Evolutionary conservation across 2,888 invertebrate species (phyloP), one percentile per base, ranked within the genome.

Genomic region (Diplazon laetatorius): DNA sequence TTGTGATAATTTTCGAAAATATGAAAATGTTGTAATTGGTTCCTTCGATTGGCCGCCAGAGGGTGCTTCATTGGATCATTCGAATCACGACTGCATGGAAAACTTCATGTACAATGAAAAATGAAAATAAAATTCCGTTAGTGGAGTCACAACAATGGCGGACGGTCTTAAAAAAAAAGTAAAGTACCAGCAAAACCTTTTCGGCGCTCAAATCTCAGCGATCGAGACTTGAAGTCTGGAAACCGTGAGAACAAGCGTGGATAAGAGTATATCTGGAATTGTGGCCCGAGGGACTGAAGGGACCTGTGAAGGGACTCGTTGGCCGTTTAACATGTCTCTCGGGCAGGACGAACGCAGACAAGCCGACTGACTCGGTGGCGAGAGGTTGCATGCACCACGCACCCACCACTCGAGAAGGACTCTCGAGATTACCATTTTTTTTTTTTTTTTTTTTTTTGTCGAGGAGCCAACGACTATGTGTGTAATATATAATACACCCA

Each of bases 351-450:
- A n/a, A 46, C 30, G 25, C 30, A 22, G 12, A 35, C 20, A 62
- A 62, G 46, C 16, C 48, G 48, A 63, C 63, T 63, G 37, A 48
- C 48, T 37, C 35, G 16, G 8, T 16, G 16, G 35, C 35, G 25
- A 16, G 12, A 16, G 30, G 42, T n/a, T 42, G 42, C 14, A 10
- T 16, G 30, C 30, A 46, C 22, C 63, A 55, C 9, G 59, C 59
- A 20, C 37, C 25, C 48, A 59, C 14, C 59, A 65, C 65, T 35
- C 55, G 44, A 30, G 9, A 57, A 82, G 77, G 78, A 75, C 66
- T 70, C 75, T 60, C 22, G 63, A 72, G 76, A 79, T 79, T 79
- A n/a, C n/a, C n/a, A n/a, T n/a, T n/a, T n/a, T n/a, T n/a, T n/a
- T n/a, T n/a, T n/a, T n/a, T n/a, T n/a, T n/a, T n/a, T n/a, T n/a